These are phyloP conservation scores for Ladona fulva DNA, from an alignment of 1,140 invertebrate species.

Conservation along the genomic window DNA sequence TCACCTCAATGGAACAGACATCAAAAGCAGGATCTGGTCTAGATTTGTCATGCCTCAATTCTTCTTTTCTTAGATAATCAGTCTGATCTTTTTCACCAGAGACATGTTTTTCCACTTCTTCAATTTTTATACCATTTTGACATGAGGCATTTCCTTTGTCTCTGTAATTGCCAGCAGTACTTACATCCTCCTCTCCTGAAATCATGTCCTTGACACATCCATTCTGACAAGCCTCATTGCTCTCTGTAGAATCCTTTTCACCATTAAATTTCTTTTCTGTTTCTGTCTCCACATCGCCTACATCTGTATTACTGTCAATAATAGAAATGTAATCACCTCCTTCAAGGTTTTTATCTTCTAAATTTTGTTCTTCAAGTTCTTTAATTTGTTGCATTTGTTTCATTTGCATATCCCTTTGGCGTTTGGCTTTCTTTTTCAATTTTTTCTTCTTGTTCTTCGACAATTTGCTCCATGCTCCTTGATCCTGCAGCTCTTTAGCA, in stretches of 20 bases:
- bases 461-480: constrained; percentile 73
- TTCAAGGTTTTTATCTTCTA: background rate
- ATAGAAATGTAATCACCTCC: constrained; percentile 14
- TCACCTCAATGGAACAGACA: constrained; percentile 67
- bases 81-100: background rate
- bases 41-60: constrained; percentile 15
- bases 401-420: constrained; percentile 83
- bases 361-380: constrained; percentile 51
- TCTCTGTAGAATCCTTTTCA: constrained; percentile 15
- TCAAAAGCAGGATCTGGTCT: constrained; percentile 67
- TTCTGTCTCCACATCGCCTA: constrained; percentile 32
- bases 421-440: constrained; percentile 92
- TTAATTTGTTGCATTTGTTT: constrained; percentile 81
- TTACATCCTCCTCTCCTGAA: background rate
- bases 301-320: constrained; percentile 28
- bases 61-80: background rate
- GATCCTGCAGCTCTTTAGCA: constrained; percentile 32
- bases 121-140: background rate
- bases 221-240: constrained; percentile 3
- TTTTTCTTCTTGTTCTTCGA: constrained; percentile 98
- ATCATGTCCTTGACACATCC: constrained; percentile 13
- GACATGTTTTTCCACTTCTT: background rate
- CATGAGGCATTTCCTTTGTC: background rate
- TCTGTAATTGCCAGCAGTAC: background rate
- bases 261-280: constrained; percentile 24